Percentiles rank a stretch among this genome's conserved stretches.
Conservation (phyloP, 2,113 vertebrate species). For the Paramisgurnus dabryanus region DNA sequence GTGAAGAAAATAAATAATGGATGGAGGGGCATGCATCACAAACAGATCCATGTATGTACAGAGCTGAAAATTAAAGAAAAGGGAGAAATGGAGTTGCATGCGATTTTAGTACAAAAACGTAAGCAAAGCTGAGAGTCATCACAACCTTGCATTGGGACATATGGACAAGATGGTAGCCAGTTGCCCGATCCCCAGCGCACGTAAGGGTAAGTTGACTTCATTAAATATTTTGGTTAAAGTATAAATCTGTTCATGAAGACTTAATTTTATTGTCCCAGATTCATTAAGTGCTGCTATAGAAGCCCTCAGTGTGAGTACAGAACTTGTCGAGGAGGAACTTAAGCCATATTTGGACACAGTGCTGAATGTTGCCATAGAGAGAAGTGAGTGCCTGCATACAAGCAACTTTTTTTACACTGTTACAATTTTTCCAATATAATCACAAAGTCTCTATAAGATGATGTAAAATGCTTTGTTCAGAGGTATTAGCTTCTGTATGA, state of each 20-base stretch:
- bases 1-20: conserved; percentile 15
- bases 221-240: neutral
- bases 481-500: neutral
- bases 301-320: conserved; percentile 70
- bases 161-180: conserved; percentile 53
- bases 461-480: neutral
- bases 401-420: no score
- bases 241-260: neutral
- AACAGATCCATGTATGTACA: conserved; percentile 56
- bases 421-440: no score
- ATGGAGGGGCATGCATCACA: conserved; percentile 40
- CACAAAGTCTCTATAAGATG: neutral
- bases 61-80: neutral
- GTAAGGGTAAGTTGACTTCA: conserved; percentile 61
- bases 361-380: conserved; percentile 62
- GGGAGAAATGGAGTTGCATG: neutral
- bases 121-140: conserved; percentile 59
- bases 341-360: conserved; percentile 71
- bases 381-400: conserved; percentile 60
- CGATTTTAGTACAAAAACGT: neutral
- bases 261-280: conserved; percentile 54
- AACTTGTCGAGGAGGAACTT: conserved; percentile 70
- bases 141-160: conserved; percentile 35
- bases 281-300: conserved; percentile 69
- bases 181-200: conserved; percentile 41